Evolutionary conservation across 2,113 vertebrate species (phyloP), one percentile per base, ranked within the genome.

Genomic region (Mohoua ochrocephala): DNA sequence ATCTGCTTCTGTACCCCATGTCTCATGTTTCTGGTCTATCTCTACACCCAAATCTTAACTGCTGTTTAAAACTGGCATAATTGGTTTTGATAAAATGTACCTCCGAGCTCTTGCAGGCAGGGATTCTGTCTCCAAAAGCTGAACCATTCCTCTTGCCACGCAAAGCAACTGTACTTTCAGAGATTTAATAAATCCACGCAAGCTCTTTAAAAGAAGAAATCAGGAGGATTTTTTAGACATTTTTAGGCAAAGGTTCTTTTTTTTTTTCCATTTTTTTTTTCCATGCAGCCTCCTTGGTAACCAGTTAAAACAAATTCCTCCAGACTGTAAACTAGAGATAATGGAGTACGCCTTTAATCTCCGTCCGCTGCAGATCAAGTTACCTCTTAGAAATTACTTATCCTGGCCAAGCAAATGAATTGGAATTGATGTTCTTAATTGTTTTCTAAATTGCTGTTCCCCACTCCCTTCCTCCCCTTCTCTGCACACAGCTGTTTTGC

Each of bases 391-490:
- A 98, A 98, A 98, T 97, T 97, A 96, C 94, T 97, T 97, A 96
- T 97, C 97, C 97, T 95, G 94, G 97, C 97, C 96, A 95, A 97
- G 97, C 95, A 97, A 98, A 98, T 97, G 98, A 98, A 98, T 98
- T 97, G 97, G 97, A 98, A 98, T 98, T 96, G 97, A 98, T 98
- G 97, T 96, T 97, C 97, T 97, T 98, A 98, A 98, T 98, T 98
- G 98, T 98, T 98, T 98, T 98, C 97, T 97, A 98, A 98, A 98
- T 98, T 98, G 98, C 98, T 97, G 93, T 97, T 97, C 97, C 95
- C 97, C 91, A 95, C 86, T 95, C 95, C 96, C 85, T 95, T 97
- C 96, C 95, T 96, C 94, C 89, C 89, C 95, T 96, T 91, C 93
- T 89, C 84, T 83, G 74, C 86, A 68, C 91, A 96, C 98, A 98